Conservation (phyloP, 2,888 invertebrate species). For the Agonopterix arenella region DNA sequence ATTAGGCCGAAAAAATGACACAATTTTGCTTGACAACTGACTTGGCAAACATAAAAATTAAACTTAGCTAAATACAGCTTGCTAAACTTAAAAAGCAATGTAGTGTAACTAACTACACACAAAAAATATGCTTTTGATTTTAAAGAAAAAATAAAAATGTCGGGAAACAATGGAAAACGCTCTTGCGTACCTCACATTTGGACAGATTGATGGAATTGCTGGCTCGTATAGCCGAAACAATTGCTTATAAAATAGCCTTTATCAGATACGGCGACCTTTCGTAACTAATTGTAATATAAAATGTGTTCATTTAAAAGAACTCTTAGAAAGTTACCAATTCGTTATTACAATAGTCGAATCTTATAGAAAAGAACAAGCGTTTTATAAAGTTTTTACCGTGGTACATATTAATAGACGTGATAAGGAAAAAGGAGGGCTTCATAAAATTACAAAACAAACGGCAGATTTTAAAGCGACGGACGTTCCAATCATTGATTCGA, state of each 20-base stretch:
- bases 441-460: conserved; percentile 11
- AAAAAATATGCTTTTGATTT: no score
- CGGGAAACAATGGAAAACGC: conserved; percentile 39
- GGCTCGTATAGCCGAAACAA: conserved; percentile 46
- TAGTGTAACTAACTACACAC: no score
- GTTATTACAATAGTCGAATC: neutral
- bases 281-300: conserved; percentile 14
- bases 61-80: no score
- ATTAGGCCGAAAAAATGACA: no score
- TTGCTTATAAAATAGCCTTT: conserved; percentile 53
- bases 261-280: conserved; percentile 49
- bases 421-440: conserved; percentile 7
- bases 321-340: conserved; percentile 15
- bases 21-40: no score
- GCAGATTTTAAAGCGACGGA: conserved; percentile 8
- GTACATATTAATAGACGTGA: neutral
- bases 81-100: no score
- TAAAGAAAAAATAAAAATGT: conserved; percentile 9
- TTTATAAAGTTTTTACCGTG: neutral
- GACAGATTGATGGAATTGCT: conserved; percentile 53
- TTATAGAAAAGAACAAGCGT: neutral
- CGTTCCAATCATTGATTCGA: conserved; percentile 12
- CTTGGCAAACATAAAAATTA: no score
- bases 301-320: conserved; percentile 28
- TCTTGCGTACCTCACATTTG: conserved; percentile 40